A percentile compares a stretch with the other conserved stretches of the same genome.
These are phyloP conservation scores for Adoxophyes honmai DNA, from an alignment of 1,140 invertebrate species.

Conservation along the genomic window DNA sequence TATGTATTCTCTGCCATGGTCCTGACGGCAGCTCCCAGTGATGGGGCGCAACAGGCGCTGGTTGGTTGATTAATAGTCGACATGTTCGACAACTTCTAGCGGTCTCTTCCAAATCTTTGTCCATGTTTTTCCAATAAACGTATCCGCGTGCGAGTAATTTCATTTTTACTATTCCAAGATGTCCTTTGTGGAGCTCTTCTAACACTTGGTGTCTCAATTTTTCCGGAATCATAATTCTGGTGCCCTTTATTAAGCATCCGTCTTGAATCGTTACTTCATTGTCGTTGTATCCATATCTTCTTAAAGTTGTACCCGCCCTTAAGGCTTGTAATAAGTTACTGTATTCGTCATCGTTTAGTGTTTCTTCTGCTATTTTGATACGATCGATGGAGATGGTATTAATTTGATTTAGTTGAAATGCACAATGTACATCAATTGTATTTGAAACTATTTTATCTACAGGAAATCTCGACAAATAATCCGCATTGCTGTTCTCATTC, in stretches of 20 bases:
- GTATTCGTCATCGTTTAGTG: not conserved
- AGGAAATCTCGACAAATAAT: slow-evolving; percentile 19
- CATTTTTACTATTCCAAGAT: slow-evolving; percentile 71
- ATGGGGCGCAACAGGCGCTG: no score
- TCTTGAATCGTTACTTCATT: slow-evolving; percentile 8
- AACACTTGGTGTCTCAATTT: slow-evolving; percentile 28
- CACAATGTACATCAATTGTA: slow-evolving; percentile 5
- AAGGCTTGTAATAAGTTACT: not conserved
- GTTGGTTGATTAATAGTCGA: no score
- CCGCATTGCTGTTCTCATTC: slow-evolving; percentile 9
- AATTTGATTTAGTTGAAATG: slow-evolving; percentile 21
- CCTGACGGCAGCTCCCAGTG: no score
- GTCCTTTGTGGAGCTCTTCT: slow-evolving; percentile 55
- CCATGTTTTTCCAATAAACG: slow-evolving; percentile 68
- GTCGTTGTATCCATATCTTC: not conserved
- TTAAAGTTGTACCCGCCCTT: not conserved
- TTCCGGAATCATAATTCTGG: slow-evolving; percentile 1
- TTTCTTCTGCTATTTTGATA: not conserved
- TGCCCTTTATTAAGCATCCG: slow-evolving; percentile 5
- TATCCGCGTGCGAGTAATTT: slow-evolving; percentile 68
- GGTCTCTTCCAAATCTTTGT: slow-evolving; percentile 54
- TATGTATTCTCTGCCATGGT: no score
- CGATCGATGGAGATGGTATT: not conserved
- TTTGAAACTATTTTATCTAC: not conserved
- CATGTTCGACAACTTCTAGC: not conserved